These are phyloP conservation scores for Sinocyclocheilus maitianheensis DNA, from an alignment of 2,113 vertebrate species.

Conservation along the genomic window DNA sequence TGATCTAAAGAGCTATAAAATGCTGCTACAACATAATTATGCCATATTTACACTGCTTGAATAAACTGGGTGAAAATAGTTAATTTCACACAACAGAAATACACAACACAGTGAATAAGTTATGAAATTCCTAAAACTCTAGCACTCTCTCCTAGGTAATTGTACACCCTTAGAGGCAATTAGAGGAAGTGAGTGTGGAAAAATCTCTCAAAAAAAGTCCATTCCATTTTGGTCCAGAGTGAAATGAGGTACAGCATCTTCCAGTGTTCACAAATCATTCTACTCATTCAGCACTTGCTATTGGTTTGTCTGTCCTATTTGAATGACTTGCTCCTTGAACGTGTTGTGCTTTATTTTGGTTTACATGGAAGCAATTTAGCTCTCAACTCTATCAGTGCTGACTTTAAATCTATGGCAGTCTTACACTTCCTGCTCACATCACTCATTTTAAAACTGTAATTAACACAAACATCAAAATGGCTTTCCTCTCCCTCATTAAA, in stretches of 20 bases:
- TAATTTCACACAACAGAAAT: slow-evolving; percentile 40
- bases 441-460: slow-evolving; percentile 27
- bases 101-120: slow-evolving; percentile 39
- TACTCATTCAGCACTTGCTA: slow-evolving; percentile 9
- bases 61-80: slow-evolving; percentile 23
- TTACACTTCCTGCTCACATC: slow-evolving; percentile 10
- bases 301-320: not conserved
- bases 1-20: not conserved
- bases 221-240: slow-evolving; percentile 64
- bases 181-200: slow-evolving; percentile 62
- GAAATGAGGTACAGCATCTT: slow-evolving; percentile 57
- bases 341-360: not conserved
- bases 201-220: slow-evolving; percentile 62
- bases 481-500: slow-evolving; percentile 35
- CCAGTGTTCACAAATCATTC: slow-evolving; percentile 53
- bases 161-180: slow-evolving; percentile 73
- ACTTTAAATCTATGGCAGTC: not conserved
- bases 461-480: slow-evolving; percentile 44
- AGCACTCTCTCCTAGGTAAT: slow-evolving; percentile 48
- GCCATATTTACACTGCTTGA: slow-evolving; percentile 36
- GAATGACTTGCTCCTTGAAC: not conserved
- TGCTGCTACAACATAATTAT: slow-evolving; percentile 10
- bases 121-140: slow-evolving; percentile 48
- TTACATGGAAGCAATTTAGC: not conserved
- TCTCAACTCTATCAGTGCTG: not conserved